Conservation (phyloP, 1,140 invertebrate species). For the Spodoptera litura region DNA sequence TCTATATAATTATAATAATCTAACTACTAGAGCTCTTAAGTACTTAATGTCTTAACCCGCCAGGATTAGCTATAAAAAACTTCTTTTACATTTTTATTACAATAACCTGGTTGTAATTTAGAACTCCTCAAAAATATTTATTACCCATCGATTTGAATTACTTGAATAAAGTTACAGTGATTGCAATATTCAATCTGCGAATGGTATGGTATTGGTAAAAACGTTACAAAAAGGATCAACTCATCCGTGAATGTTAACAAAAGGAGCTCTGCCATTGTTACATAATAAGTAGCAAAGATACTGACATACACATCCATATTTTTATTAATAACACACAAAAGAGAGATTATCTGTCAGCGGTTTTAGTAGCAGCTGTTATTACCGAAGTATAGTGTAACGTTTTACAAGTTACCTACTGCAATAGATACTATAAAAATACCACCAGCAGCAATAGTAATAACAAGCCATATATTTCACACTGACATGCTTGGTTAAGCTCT, state of each 20-base stretch:
- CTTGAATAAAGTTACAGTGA: constrained; percentile 5
- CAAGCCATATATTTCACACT: constrained; percentile 16
- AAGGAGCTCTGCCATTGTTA: constrained; percentile 73
- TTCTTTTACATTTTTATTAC: background rate
- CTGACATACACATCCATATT: constrained; percentile 80
- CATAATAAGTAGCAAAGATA: constrained; percentile 75
- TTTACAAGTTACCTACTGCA: constrained; percentile 14
- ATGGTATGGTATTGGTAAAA: constrained; percentile 48
- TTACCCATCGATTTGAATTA: background rate
- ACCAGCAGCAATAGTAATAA: constrained; percentile 10
- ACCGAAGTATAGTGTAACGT: constrained; percentile 50
- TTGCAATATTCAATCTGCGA: constrained; percentile 27
- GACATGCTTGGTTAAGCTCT: constrained; percentile 10
- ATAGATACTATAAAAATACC: background rate
- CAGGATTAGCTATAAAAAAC: background rate
- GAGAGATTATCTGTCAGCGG: constrained; percentile 80
- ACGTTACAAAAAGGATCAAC: constrained; percentile 66
- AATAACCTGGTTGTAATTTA: background rate
- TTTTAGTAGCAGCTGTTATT: constrained; percentile 76
- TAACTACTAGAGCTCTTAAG: background rate
- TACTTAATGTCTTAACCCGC: background rate
- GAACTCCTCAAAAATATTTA: background rate
- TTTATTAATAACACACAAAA: constrained; percentile 85
- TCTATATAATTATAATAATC: constrained; percentile 11
- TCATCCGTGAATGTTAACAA: constrained; percentile 79